phyloP scores from a whole-genome alignment of 1,140 invertebrate genomes.

The Calephelis nemesis region DNA sequence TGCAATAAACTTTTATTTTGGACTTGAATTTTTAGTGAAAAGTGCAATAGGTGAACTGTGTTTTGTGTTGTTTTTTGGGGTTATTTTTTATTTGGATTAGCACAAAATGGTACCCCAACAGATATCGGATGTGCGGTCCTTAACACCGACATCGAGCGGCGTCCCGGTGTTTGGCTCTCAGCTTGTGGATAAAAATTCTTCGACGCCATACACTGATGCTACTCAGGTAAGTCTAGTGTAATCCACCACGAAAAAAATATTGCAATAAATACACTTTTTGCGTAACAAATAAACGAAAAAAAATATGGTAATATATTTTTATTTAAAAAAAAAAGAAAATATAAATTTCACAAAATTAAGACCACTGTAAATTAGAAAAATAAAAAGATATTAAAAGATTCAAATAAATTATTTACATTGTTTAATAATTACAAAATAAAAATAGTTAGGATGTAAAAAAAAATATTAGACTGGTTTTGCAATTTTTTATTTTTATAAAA shows the following conservation, averaged over 20 bases:
- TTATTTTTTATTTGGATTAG: slow-evolving; percentile 56
- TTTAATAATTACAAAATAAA: too few relatives aligned
- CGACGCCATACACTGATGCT: slow-evolving; percentile 97
- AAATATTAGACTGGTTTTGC: too few relatives aligned
- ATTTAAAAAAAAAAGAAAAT: too few relatives aligned
- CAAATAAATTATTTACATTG: too few relatives aligned
- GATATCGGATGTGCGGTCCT: slow-evolving; percentile 73
- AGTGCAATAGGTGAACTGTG: slow-evolving; percentile 73
- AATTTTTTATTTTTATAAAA: too few relatives aligned
- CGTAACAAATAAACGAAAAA: not conserved
- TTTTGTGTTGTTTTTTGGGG: slow-evolving; percentile 57
- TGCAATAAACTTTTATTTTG: slow-evolving; percentile 36
- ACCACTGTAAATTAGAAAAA: too few relatives aligned
- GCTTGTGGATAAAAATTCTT: slow-evolving; percentile 92
- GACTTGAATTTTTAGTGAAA: slow-evolving; percentile 53
- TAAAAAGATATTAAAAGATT: too few relatives aligned
- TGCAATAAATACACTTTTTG: not conserved
- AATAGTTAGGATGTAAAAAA: too few relatives aligned
- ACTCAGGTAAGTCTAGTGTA: slow-evolving; percentile 88
- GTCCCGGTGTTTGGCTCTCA: slow-evolving; percentile 89
- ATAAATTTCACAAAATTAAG: too few relatives aligned
- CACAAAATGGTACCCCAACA: slow-evolving; percentile 78
- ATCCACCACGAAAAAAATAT: not conserved
- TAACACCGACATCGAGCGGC: slow-evolving; percentile 70
- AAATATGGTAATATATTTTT: not conserved